Evolutionary conservation across 2,888 invertebrate genomes (phyloP), one percentile per base, ranked within the genome.

Genomic region (Ceriagrion tenellum): DNA sequence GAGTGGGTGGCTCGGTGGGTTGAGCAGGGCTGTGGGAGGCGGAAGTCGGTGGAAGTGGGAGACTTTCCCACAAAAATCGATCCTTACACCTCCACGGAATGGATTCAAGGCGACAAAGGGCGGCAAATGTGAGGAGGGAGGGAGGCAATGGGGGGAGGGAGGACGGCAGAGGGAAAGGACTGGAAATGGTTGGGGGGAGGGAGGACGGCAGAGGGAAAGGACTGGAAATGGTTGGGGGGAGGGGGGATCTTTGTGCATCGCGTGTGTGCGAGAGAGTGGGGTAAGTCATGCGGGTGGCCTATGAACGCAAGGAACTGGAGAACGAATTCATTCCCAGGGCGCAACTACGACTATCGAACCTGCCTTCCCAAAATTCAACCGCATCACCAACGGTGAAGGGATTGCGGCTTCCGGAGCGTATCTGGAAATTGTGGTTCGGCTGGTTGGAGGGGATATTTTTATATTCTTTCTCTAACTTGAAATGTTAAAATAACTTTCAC

Each of bases 61-160:
- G 91, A 59, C 59, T 91, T 35, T 91, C 56, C 59, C 56, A 55
- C 91, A 91, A 63, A 91, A 63, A 91, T 91, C 91, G 63, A 91
- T 91, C 40, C 91, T 63, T 63, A 69, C 63, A 91, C 59, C 91
- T 23, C 91, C 91, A 26, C 20, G 59, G 91, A 91, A 91, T 91
- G 91, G 91, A 63, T 47, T 91, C 91, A 63, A 91, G 91, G 91
- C 91, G 63, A 91, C 91, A 91, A 91, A 91, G 91, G 63, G 40
- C 40, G 35, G 63, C 35, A 40, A 13, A 18, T 23, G 59, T 10
- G 20, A 12, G 26, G 56, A 30, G 55, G 55, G 16, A 8, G 55
- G 47, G 16, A 47, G 88, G 4, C 8, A 6, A 88, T 16, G 40
- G 30, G 3, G 88, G 30, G 88, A 6, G 35, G 35, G 10, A 30